Conservation (phyloP, 2,888 invertebrate genomes). For the Phytoseiulus persimilis region DNA sequence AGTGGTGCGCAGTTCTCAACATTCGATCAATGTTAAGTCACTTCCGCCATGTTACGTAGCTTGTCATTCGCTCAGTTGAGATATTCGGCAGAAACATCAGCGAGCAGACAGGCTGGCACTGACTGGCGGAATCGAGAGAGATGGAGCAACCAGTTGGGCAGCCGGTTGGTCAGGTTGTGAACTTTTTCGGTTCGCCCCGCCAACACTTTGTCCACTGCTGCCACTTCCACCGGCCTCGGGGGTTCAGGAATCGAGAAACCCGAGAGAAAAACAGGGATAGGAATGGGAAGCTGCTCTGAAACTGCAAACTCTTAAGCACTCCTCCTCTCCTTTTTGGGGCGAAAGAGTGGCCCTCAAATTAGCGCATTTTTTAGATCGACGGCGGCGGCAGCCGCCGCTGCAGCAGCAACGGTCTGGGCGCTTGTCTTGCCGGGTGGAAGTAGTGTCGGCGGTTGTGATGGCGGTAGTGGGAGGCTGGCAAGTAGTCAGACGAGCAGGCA, state of each 20-base stretch:
- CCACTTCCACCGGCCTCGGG: neutral
- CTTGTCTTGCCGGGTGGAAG: neutral
- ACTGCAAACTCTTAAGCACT: conserved; percentile 38
- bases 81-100: neutral
- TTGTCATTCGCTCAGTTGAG: neutral
- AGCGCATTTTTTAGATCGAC: conserved; percentile 38
- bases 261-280: conserved; percentile 10
- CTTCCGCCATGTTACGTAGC: neutral
- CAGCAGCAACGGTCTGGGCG: neutral
- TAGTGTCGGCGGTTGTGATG: neutral
- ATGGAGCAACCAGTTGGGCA: neutral
- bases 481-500: neutral
- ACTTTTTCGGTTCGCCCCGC: neutral
- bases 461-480: neutral
- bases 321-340: conserved; percentile 25
- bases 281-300: conserved; percentile 9
- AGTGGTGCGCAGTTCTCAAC: neutral
- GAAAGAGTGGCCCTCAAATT: conserved; percentile 39
- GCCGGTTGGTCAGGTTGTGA: neutral
- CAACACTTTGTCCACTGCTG: neutral
- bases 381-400: conserved; percentile 1
- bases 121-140: too few relatives aligned
- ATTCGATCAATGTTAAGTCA: neutral
- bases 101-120: neutral
- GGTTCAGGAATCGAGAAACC: neutral